Evolutionary conservation across 2,797 vertebrate genomes (phyloP).

Genomic region (Cichlasoma orientale): DNA sequence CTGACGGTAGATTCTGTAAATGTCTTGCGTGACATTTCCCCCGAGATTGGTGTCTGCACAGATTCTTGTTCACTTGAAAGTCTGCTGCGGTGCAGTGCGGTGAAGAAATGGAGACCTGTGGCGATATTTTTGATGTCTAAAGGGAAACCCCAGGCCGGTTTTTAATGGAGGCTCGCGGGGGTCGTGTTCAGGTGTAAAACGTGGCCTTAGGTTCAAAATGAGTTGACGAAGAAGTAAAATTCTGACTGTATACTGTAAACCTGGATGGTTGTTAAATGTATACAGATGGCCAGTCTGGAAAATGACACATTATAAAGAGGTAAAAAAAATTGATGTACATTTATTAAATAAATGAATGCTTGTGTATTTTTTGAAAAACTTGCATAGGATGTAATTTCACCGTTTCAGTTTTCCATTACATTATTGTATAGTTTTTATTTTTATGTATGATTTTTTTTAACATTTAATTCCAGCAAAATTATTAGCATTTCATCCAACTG

Average conservation of each 20-base stretch:
- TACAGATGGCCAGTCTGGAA: slow-evolving; percentile 22
- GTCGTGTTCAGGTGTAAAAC: slow-evolving; percentile 26
- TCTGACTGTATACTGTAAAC: not conserved
- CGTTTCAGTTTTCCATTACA: slow-evolving; percentile 39
- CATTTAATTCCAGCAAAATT: slow-evolving; percentile 43
- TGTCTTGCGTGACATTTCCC: not conserved
- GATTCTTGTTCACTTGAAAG: not conserved
- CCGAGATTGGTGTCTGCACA: not conserved
- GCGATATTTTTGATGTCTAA: slow-evolving; percentile 51
- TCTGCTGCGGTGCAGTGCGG: not conserved
- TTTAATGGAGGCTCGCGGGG: slow-evolving; percentile 18
- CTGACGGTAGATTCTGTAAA: slow-evolving; percentile 39
- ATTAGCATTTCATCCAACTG: slow-evolving; percentile 51
- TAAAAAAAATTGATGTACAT: slow-evolving; percentile 39
- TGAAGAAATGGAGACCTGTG: slow-evolving; percentile 3
- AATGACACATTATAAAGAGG: slow-evolving; percentile 24
- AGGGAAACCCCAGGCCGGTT: slow-evolving; percentile 41
- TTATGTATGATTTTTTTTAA: slow-evolving; percentile 8
- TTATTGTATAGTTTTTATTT: slow-evolving; percentile 69
- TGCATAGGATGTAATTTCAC: slow-evolving; percentile 49
- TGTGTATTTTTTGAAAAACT: slow-evolving; percentile 58
- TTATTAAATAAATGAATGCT: slow-evolving; percentile 56
- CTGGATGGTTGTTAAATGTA: slow-evolving; percentile 13
- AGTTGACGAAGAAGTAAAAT: not conserved
- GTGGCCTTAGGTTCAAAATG: slow-evolving; percentile 66